Evolutionary conservation across 2,113 vertebrate species (phyloP).

Genomic region (Polyodon spathula): DNA sequence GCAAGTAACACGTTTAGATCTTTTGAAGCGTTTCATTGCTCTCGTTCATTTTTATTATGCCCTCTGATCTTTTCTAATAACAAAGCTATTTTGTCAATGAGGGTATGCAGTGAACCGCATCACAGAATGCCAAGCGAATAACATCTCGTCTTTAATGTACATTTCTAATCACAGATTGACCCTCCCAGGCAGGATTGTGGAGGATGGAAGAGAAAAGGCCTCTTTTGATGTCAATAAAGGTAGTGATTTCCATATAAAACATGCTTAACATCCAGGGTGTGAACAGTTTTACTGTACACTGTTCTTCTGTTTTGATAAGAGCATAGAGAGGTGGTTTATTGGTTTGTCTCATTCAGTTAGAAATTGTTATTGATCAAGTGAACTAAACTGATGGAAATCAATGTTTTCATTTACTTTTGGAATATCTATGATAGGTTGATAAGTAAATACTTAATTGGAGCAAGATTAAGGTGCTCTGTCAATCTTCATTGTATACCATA

Average conservation of each 20-base stretch:
- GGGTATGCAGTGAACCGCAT: not conserved
- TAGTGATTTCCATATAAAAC: slow-evolving; percentile 30
- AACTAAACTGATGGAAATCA: too few relatives aligned
- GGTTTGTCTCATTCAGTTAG: too few relatives aligned
- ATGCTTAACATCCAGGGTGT: not conserved
- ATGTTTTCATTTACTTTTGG: too few relatives aligned
- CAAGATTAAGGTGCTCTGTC: too few relatives aligned
- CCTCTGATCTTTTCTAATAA: not conserved
- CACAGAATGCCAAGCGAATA: not conserved
- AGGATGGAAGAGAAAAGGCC: slow-evolving; percentile 84
- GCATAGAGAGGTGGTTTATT: too few relatives aligned
- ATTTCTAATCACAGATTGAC: slow-evolving; percentile 59
- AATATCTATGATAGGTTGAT: too few relatives aligned
- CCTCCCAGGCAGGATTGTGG: slow-evolving; percentile 81
- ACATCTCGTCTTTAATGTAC: slow-evolving; percentile 11
- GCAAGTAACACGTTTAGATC: slow-evolving; percentile 24
- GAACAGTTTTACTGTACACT: not conserved
- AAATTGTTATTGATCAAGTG: too few relatives aligned
- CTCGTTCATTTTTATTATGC: not conserved
- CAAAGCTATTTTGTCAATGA: not conserved
- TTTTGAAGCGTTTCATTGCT: not conserved
- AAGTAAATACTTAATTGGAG: too few relatives aligned
- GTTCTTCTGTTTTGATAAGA: too few relatives aligned
- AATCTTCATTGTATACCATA: too few relatives aligned
- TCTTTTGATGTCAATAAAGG: slow-evolving; percentile 83